A percentile compares a stretch with the other conserved stretches of the same genome.
phyloP scores from a whole-genome alignment of 2,888 invertebrate genomes.

The Leptopilina syphax region DNA sequence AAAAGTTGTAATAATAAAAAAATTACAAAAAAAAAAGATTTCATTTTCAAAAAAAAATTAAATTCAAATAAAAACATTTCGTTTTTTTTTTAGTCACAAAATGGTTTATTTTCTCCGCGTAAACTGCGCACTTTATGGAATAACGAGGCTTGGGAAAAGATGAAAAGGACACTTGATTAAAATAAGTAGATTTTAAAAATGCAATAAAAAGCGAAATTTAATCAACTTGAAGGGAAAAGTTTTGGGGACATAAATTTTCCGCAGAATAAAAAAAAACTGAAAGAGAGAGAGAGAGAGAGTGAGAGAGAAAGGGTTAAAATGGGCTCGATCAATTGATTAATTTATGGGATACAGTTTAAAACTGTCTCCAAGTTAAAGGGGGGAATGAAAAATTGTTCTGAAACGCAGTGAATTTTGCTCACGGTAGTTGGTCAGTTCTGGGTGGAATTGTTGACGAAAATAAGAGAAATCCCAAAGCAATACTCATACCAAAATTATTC shows the following conservation, averaged over 20 bases:
- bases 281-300: no score
- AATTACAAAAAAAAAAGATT: no score
- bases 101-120: no score
- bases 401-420: not conserved
- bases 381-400: slow-evolving; percentile 9
- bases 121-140: no score
- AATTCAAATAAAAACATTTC: no score
- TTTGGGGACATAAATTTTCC: slow-evolving; percentile 9
- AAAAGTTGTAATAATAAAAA: no score
- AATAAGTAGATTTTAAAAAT: not conserved
- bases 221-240: not conserved
- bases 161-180: not conserved
- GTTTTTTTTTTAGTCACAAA: no score
- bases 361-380: not conserved
- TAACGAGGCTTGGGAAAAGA: not conserved
- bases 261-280: no score
- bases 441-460: not conserved
- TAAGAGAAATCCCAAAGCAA: not conserved
- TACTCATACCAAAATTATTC: slow-evolving; percentile 1
- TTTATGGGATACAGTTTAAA: slow-evolving; percentile 27
- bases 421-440: not conserved
- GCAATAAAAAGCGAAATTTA: slow-evolving; percentile 14
- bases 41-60: no score
- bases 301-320: not conserved
- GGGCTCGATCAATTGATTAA: slow-evolving; percentile 1